Evolutionary conservation across 2,888 invertebrate genomes (phyloP), one percentile per base, ranked within the genome.

Genomic region (Eupithecia vulgata): DNA sequence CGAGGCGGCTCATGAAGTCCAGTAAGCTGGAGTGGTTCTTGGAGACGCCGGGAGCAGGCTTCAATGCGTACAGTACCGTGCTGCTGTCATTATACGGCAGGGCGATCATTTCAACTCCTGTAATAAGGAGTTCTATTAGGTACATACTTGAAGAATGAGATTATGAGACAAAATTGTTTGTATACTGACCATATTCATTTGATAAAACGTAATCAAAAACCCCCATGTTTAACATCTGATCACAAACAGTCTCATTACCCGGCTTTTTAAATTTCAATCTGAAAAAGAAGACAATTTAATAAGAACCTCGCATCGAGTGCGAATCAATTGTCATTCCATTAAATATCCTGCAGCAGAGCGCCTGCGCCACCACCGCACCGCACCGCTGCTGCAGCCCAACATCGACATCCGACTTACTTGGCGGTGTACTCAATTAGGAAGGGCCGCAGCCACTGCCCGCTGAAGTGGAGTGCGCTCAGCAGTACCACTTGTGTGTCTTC

Each of bases 401-500:
- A 21, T 6, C 6, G 17, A 45, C 45, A n/a, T 45, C n/a, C 25
- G 30, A 21, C 90, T 86, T 90, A 96, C 96, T 93, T 93, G 77
- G 83, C 88, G 0, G 97, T 97, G 45, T 88, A 83, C 57, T 91
- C 91, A 0, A 92, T 90, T 61, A 94, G 82, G 84, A 97, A 97
- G 1, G 96, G 95, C 15, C 92, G 87, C 80, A 95, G 92, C 97
- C 97, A 97, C 76, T 95, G 95, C 7, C 96, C 97, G 71, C 95
- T 96, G 82, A 97, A 97, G 84, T 96, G 97, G 35, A 97, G 91
- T 0, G 97, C 96, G 80, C 96, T 97, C 48, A 96, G 91, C 68
- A 97, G 90, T 45, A 96, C 95, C 10, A 96, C 91, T 74, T 91
- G 95, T 0, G 97, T 97, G 1, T 86, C 83, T 0, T 88, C 81